Evolutionary conservation across 1,140 invertebrate species (phyloP).

Genomic region (Pogonomyrmex barbatus): DNA sequence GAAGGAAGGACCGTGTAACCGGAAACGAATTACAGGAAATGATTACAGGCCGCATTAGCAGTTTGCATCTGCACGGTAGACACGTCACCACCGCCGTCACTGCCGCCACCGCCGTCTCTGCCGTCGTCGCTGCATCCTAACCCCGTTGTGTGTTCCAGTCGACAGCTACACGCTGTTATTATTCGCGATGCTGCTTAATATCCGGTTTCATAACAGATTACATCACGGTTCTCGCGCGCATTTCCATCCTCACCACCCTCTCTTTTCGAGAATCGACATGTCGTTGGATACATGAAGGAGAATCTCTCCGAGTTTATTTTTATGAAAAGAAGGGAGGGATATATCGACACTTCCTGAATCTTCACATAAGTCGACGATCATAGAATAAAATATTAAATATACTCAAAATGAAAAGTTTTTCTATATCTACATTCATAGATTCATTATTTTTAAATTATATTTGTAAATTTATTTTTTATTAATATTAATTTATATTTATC

Average conservation of each 20-base stretch:
- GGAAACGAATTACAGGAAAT: constrained; percentile 80
- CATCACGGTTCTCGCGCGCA: neutral
- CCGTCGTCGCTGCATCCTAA: constrained; percentile 51
- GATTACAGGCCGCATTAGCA: constrained; percentile 65
- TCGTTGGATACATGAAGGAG: neutral
- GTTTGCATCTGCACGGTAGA: constrained; percentile 47
- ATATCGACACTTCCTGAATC: neutral
- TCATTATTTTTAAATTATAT: neutral
- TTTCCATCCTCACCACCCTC: neutral
- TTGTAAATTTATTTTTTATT: constrained; percentile 7
- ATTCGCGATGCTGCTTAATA: constrained; percentile 75
- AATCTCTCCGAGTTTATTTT: neutral
- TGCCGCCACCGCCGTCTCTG: too few species aligned
- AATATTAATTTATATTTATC: neutral
- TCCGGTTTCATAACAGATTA: constrained; percentile 77
- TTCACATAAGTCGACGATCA: neutral
- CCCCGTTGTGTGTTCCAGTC: neutral
- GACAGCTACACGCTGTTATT: constrained; percentile 55
- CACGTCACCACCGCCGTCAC: constrained; percentile 11
- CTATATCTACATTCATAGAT: neutral
- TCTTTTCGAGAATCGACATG: neutral
- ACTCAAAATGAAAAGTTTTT: neutral
- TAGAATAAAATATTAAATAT: too few species aligned
- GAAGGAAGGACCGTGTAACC: constrained; percentile 56
- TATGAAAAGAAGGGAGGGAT: neutral